Base-by-base conservation (phyloP, 2,888 invertebrate species). In the Augiades crinisus region DNA sequence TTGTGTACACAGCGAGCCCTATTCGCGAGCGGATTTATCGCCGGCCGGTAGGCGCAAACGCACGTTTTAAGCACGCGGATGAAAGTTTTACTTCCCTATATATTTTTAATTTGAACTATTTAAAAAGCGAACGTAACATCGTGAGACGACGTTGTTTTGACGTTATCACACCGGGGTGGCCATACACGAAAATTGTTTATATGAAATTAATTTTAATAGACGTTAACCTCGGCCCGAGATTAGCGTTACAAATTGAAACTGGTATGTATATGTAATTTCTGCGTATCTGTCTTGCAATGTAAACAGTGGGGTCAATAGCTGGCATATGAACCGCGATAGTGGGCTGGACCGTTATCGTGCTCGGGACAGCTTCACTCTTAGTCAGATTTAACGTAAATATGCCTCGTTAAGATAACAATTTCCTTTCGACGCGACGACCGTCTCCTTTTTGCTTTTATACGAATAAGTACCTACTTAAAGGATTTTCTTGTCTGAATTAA, bases 311-410 rank as follows among this genome's bases (percentile, higher is more conserved):
- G 84, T 85, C 86, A 80, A 83, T 83, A 86, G 84, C 88, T 88
- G 88, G 82, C 87, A 77, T 70, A 74, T 85, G 87, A 83, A 81
- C 86, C 70, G 62, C 64, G 84, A 86, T 84, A 85, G 72, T 66
- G 27, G 70, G 63, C 7, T 62, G 73, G 60, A 17, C 70, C 65
- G 74, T 83, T 87, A 87, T 87, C 86, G 80, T 65, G 67, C 77
- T 5, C 34, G 75, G 75, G 79, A 77, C 83, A 75, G 75, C 72
- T 73, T 73, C 76, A 80, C 78, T 74, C 77, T 78, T 77, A 78
- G 82, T 80, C 82, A 83, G 87, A 86, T 86, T 87, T 84, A 72
- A 85, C 85, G 83, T 81, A 85, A 84, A 86, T 82, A 84, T 75
- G 69, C 70, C 70, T 81, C 86, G 78, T 84, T 84, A 78, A 87